Evolutionary conservation across 2,888 invertebrate species (phyloP).

Genomic region (Arge pagana): DNA sequence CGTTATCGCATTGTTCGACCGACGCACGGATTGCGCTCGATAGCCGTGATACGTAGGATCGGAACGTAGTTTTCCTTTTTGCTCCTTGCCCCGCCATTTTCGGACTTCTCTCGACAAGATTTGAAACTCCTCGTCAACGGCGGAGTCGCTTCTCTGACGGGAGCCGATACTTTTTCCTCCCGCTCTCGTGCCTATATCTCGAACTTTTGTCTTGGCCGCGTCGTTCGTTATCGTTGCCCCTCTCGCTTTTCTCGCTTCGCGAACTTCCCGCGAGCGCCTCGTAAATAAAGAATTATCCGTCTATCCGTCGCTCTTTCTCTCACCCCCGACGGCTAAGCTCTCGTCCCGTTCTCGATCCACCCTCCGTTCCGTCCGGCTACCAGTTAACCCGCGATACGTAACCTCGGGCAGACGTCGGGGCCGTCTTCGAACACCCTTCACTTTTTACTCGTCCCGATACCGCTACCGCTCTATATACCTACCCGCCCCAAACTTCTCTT

Average conservation of each 20-base stretch:
- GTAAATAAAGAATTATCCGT: background rate
- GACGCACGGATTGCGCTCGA: too few species aligned
- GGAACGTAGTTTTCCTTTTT: too few species aligned
- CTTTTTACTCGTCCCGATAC: conserved; percentile 36
- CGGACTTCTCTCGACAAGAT: too few species aligned
- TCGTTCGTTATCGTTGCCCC: too few species aligned
- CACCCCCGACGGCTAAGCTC: conserved; percentile 46
- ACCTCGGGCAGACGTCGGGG: conserved; percentile 25
- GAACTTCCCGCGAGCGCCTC: conserved; percentile 27
- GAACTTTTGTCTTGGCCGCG: too few species aligned
- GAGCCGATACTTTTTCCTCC: too few species aligned
- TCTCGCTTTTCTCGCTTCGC: conserved; percentile 19
- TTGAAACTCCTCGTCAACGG: too few species aligned
- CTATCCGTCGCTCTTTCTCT: conserved; percentile 50
- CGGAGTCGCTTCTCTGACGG: too few species aligned
- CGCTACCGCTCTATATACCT: conserved; percentile 21
- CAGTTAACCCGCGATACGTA: conserved; percentile 32
- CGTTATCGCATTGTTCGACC: too few species aligned
- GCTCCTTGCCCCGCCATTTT: too few species aligned
- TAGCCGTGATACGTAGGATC: too few species aligned
- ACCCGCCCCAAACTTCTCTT: conserved; percentile 39
- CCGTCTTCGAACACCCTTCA: conserved; percentile 42
- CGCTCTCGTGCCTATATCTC: too few species aligned
- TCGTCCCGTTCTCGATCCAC: conserved; percentile 28
- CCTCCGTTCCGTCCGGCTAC: conserved; percentile 22